Evolutionary conservation across 2,888 invertebrate species (phyloP).

Genomic region (Gibbula magus): DNA sequence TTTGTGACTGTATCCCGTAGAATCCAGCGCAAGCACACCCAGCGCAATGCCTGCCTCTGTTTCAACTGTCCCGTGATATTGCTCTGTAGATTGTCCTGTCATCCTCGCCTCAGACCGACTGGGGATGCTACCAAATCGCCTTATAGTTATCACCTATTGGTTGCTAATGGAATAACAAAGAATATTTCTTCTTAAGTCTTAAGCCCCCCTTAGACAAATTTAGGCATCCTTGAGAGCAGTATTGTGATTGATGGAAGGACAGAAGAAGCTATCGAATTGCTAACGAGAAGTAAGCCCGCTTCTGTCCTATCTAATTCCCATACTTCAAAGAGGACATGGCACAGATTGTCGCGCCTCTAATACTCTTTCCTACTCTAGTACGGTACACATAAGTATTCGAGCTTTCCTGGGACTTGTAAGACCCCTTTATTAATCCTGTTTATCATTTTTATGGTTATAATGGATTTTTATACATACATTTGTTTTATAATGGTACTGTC

Average conservation of each 20-base stretch:
- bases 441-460: too few species aligned
- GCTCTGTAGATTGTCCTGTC: neutral
- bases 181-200: neutral
- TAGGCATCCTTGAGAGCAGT: neutral
- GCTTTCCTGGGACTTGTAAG: too few species aligned
- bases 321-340: neutral
- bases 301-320: neutral
- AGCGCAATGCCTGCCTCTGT: too few species aligned
- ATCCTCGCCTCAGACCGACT: too few species aligned
- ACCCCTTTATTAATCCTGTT: too few species aligned
- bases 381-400: too few species aligned
- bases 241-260: neutral
- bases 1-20: too few species aligned
- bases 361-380: too few species aligned
- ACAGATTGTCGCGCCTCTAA: neutral
- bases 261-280: slow-evolving; percentile 1
- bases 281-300: neutral
- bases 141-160: slow-evolving; percentile 1
- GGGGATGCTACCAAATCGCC: neutral
- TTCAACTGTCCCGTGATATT: neutral
- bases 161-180: slow-evolving; percentile 19
- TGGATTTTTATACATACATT: too few species aligned
- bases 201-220: slow-evolving; percentile 11
- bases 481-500: too few species aligned
- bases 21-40: too few species aligned